Evolutionary conservation across 2,113 vertebrate species (phyloP).

Genomic region (Chaetops frenatus): DNA sequence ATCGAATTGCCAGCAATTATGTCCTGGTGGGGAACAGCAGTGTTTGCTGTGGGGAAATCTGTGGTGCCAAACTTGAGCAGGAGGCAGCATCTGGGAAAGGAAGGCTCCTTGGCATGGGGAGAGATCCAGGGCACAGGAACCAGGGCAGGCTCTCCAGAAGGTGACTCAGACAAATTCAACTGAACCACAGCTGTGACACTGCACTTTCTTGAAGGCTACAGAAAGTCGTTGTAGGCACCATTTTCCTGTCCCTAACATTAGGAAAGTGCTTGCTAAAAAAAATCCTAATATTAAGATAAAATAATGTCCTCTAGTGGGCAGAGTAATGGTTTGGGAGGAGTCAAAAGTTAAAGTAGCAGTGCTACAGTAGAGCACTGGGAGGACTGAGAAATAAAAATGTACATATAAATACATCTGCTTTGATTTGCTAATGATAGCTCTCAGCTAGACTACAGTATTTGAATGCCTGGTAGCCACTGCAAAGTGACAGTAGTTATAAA

Average conservation of each 20-base stretch:
- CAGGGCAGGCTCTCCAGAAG: background rate
- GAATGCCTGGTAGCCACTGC: conserved; percentile 6
- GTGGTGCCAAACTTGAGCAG: background rate
- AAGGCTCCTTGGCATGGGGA: background rate
- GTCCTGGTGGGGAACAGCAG: background rate
- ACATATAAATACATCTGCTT: conserved; percentile 5
- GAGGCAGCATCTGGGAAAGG: background rate
- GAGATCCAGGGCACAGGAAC: background rate
- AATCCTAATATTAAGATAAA: background rate
- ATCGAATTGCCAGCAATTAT: background rate
- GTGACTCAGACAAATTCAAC: background rate
- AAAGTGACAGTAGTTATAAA: conserved; percentile 12
- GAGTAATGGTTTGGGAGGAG: background rate
- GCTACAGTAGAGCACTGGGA: background rate
- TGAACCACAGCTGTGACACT: background rate
- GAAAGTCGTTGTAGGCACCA: background rate
- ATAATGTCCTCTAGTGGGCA: background rate
- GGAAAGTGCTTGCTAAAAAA: background rate
- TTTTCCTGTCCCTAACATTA: background rate
- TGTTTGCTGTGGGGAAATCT: background rate
- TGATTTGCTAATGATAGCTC: conserved; percentile 36
- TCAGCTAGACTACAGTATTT: background rate
- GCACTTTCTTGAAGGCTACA: background rate
- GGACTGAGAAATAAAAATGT: background rate
- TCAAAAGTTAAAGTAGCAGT: background rate